Conservation (phyloP, 2,888 invertebrate species). For the Caenorhabditis japonica region DNA sequence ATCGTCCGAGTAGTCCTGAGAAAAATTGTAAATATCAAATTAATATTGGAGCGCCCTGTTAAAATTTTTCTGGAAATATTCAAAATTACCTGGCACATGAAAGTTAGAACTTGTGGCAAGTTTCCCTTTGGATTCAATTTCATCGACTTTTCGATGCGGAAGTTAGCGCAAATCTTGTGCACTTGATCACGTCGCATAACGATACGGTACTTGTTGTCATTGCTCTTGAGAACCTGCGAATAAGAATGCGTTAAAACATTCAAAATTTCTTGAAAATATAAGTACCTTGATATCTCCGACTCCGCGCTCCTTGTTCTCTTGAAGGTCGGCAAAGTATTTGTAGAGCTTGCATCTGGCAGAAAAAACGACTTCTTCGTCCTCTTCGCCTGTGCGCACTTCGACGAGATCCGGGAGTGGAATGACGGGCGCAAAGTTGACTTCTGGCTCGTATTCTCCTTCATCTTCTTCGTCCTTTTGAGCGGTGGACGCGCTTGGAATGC, state of each 20-base stretch:
- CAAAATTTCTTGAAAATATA: no score
- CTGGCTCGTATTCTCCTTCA: conserved; percentile 67
- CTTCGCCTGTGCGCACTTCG: conserved; percentile 76
- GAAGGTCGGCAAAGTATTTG: conserved; percentile 73
- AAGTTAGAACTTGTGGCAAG: conserved; percentile 44
- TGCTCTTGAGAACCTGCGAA: conserved; percentile 81
- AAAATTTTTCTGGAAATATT: no score
- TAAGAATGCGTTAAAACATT: no score
- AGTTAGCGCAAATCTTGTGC: conserved; percentile 77
- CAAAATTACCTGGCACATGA: conserved; percentile 49
- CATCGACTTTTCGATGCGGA: conserved; percentile 80
- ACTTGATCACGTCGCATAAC: conserved; percentile 91
- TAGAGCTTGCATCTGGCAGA: conserved; percentile 78
- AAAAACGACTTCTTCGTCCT: conserved; percentile 77
- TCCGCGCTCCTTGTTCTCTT: conserved; percentile 79
- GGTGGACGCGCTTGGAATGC: conserved; percentile 6
- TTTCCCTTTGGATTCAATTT: conserved; percentile 75
- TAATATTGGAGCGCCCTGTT: no score
- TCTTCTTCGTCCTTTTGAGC: conserved; percentile 39
- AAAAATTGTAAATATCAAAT: no score
- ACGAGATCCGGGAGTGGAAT: conserved; percentile 75
- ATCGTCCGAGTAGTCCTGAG: conserved; percentile 63
- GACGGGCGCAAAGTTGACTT: conserved; percentile 74
- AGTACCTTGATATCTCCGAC: conserved; percentile 80
- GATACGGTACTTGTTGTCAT: conserved; percentile 82